A percentile compares a stretch with the other conserved stretches of the same genome.
These are phyloP conservation scores for Tachystola acroxantha DNA, from an alignment of 2,888 invertebrate genomes.

Conservation along the genomic window DNA sequence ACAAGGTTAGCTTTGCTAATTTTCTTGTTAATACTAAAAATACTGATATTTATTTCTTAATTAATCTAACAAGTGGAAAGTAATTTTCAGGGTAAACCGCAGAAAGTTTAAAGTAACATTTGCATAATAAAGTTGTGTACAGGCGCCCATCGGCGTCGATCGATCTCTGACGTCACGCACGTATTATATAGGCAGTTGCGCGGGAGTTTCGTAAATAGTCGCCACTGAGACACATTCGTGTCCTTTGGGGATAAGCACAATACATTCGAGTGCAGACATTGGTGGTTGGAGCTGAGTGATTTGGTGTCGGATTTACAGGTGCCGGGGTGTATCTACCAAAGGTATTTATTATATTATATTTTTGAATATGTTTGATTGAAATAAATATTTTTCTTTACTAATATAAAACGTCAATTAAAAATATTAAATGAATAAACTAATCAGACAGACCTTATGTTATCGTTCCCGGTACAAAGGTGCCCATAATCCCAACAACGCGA, in stretches of 20 bases:
- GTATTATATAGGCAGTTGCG: slow-evolving; percentile 62
- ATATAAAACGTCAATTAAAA: too few species aligned
- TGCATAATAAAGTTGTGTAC: slow-evolving; percentile 17
- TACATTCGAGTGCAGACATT: slow-evolving; percentile 7
- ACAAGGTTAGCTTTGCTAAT: too few species aligned
- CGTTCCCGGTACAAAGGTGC: too few species aligned
- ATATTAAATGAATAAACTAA: too few species aligned
- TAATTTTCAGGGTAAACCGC: too few species aligned
- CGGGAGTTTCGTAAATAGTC: slow-evolving; percentile 55
- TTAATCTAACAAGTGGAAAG: too few species aligned
- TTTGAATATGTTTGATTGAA: too few species aligned
- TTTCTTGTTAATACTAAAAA: too few species aligned
- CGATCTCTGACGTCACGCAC: slow-evolving; percentile 46
- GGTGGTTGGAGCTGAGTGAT: slow-evolving; percentile 8
- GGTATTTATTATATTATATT: slow-evolving; percentile 25
- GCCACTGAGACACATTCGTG: slow-evolving; percentile 39
- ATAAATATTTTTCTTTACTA: too few species aligned
- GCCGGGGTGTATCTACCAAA: slow-evolving; percentile 17
- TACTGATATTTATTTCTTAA: too few species aligned
- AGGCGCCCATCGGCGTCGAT: slow-evolving; percentile 9
- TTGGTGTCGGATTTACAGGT: slow-evolving; percentile 14
- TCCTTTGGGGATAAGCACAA: slow-evolving; percentile 33
- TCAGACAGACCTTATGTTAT: too few species aligned
- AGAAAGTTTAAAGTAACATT: slow-evolving; percentile 14
- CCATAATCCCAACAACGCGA: too few species aligned